Conservation (phyloP, 2,113 vertebrate genomes). For the Leptosomus discolor region DNA sequence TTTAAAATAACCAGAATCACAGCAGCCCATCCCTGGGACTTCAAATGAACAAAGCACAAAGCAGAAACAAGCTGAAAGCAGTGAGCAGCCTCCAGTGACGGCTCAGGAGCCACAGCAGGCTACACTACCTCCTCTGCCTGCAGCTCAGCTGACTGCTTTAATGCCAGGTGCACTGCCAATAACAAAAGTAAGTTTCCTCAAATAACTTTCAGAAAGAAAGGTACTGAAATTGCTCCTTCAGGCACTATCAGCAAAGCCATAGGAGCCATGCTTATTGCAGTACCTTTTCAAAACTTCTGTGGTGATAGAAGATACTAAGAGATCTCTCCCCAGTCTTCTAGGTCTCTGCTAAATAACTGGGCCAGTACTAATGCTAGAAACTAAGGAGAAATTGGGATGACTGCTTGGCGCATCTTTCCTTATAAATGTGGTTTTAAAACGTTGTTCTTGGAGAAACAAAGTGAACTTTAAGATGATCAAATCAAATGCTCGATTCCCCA, state of each 20-base stretch:
- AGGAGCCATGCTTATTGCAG: neutral
- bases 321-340: neutral
- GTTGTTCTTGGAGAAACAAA: neutral
- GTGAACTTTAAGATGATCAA: neutral
- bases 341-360: neutral
- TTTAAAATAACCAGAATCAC: conserved; percentile 27
- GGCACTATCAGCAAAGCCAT: neutral
- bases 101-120: conserved; percentile 54
- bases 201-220: neutral
- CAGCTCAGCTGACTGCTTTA: conserved; percentile 22
- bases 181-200: conserved; percentile 72
- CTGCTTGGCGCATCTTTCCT: neutral
- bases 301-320: neutral
- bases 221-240: neutral
- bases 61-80: conserved; percentile 65
- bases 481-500: neutral
- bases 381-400: neutral
- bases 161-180: conserved; percentile 57
- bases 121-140: conserved; percentile 20
- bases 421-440: neutral
- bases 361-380: neutral
- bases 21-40: neutral
- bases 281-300: neutral
- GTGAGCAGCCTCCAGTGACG: conserved; percentile 66
- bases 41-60: conserved; percentile 55